Conservation (phyloP, 2,888 invertebrate species). For the Lottia scabra region DNA sequence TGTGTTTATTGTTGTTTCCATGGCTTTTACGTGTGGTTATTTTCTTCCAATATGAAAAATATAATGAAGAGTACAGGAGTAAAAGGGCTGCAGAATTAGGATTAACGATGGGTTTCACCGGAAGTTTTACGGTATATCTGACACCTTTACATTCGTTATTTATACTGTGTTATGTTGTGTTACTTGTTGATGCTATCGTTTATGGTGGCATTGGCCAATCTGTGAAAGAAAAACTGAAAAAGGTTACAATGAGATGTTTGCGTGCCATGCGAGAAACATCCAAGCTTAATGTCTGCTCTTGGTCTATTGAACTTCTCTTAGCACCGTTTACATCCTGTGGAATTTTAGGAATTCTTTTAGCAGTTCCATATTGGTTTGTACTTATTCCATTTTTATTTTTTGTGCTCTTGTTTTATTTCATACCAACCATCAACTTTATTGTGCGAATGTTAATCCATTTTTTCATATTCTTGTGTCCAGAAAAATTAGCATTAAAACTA, state of each 20-base stretch:
- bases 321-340: constrained; percentile 59
- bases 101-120: constrained; percentile 39
- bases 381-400: constrained; percentile 45
- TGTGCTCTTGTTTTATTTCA: constrained; percentile 51
- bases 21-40: constrained; percentile 50
- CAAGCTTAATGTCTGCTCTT: constrained; percentile 30
- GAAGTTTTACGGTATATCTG: constrained; percentile 53
- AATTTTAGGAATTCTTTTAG: constrained; percentile 51
- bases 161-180: constrained; percentile 52
- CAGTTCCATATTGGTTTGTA: constrained; percentile 48
- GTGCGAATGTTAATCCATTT: constrained; percentile 50
- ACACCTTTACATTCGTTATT: constrained; percentile 59
- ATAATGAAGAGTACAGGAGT: background rate
- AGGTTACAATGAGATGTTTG: constrained; percentile 45
- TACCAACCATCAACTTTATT: constrained; percentile 59
- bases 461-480: constrained; percentile 43
- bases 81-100: constrained; percentile 13
- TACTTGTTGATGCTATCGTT: constrained; percentile 45
- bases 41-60: constrained; percentile 48
- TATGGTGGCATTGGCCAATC: constrained; percentile 41
- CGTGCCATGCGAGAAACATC: constrained; percentile 50
- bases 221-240: constrained; percentile 41
- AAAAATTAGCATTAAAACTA: constrained; percentile 8
- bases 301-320: constrained; percentile 47
- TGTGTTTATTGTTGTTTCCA: constrained; percentile 46